These are phyloP conservation scores for Tinea trinotella DNA, from an alignment of 2,888 invertebrate species.

Conservation along the genomic window DNA sequence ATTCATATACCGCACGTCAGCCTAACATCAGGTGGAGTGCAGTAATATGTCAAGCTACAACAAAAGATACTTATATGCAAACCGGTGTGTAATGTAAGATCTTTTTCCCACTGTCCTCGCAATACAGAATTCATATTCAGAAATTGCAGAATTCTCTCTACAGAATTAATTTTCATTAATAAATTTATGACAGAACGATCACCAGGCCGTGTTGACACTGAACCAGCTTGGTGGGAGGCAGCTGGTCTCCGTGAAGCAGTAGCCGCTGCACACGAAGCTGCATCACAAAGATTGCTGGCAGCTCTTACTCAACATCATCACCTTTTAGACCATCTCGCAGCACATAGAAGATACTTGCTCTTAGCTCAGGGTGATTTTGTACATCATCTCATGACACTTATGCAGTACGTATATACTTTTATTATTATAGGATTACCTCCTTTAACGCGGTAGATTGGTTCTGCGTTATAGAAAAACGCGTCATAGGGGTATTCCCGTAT, in stretches of 20 bases:
- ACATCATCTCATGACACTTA: constrained; percentile 90
- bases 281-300: constrained; percentile 87
- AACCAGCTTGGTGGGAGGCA: constrained; percentile 61
- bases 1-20: too few species aligned
- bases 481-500: too few species aligned
- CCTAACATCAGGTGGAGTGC: too few species aligned
- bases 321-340: constrained; percentile 91
- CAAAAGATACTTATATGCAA: too few species aligned
- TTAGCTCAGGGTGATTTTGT: constrained; percentile 98
- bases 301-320: constrained; percentile 90
- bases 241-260: constrained; percentile 82
- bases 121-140: too few species aligned
- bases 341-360: constrained; percentile 90
- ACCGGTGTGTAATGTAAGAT: too few species aligned
- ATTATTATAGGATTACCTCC: too few species aligned
- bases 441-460: too few species aligned
- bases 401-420: constrained; percentile 80
- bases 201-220: neutral
- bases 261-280: constrained; percentile 87
- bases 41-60: too few species aligned
- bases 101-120: too few species aligned
- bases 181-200: neutral
- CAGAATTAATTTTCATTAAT: neutral
- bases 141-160: too few species aligned
- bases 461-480: too few species aligned